Base-by-base conservation (phyloP, 2,888 invertebrate genomes). In the Azorinus chamasolen region DNA sequence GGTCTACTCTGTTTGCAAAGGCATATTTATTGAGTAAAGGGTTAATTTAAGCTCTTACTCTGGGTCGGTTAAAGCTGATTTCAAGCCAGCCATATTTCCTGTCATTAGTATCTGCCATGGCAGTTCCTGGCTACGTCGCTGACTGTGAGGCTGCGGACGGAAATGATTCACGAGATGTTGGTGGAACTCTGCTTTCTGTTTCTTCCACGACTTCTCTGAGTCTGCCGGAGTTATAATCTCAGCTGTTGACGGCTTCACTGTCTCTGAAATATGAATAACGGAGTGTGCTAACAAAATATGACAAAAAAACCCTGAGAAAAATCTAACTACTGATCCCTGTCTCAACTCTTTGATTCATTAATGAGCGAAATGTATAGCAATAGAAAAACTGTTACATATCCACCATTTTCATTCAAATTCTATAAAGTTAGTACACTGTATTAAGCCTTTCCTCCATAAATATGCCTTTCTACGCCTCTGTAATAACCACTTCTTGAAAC, bases 21-120 rank as follows among this genome's bases (percentile, higher is more conserved):
- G n/a, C n/a, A 32, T 32, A 10, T 32, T 32, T 6, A 32, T 32
- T 32, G 32, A n/a, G 32, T 32, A 32, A 32, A 32, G 32, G 10
- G 10, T 32, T 10, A 32, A 6, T 32, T 32, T 32, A 12, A 55
- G 63, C n/a, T 79, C 88, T 79, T 77, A 91, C 91, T 84, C 68
- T 25, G 88, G 86, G 54, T 90, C 83, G 6, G 86, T 80, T 20
- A 91, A 54, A n/a, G 83, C 78, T 50, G 79, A 64, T 12, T 83
- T 64, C 24, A 92, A 79, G 37, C 64, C 68, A n/a, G 75, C 64
- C 20, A 86, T 66, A 39, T 91, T 86, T 8, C 88, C 86, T 39
- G 87, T 77, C 84, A 87, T 86, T 75, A 90, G 65, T 32, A 89
- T 85, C 75, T 92, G 92, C 89, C 90, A 91, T 57, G 91, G 90